Base-by-base conservation (phyloP, 2,888 invertebrate species). In the Epinotia ramella region DNA sequence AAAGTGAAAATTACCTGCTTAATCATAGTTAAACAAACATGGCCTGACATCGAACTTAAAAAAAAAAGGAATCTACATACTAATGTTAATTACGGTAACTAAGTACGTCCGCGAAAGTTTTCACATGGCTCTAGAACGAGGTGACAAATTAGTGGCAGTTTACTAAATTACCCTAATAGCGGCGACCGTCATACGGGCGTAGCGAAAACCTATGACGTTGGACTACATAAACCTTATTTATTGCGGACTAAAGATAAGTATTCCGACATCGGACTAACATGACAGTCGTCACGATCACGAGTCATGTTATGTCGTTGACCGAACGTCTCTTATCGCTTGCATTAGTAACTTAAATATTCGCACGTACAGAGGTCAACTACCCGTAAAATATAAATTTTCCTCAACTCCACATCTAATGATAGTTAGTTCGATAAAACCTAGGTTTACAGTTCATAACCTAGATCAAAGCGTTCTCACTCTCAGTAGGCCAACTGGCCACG, bases 121-220 rank as follows among this genome's bases (percentile, higher is more conserved):
- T 75, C 59, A 60, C 70, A 46, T 33, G n/a, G 46, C 13, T 53
- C 73, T 18, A 56, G 24, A 70, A 44, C n/a, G 69, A 49, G 57
- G 56, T 62, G 74, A 75, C 59, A 65, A 65, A 74, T 74, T 74
- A 65, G 64, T 59, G 40, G 59, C 65, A 70, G 49, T 75, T 75
- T 49, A 57, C 62, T 69, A 70, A 70, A 75, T 75, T 69, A 57
- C 74, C 65, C 12, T 57, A 65, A 74, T 65, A 20, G 59, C 33
- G 56, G 57, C 33, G 20, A 64, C 59, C 16, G 16, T 12, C 13
- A 6, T n/a, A 33, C n/a, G 2, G 3, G 1, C 16, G 40, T 44
- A 44, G 18, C 18, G 40, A 18, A 16, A 40, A 16, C 12, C 12
- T 63, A 40, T 40, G 40, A 40, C 4, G 53, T n/a, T 53, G 53